Percentiles rank a stretch among this genome's conserved stretches.
These are phyloP conservation scores for Oreortyx pictus DNA, from an alignment of 2,797 vertebrate species.

Conservation along the genomic window DNA sequence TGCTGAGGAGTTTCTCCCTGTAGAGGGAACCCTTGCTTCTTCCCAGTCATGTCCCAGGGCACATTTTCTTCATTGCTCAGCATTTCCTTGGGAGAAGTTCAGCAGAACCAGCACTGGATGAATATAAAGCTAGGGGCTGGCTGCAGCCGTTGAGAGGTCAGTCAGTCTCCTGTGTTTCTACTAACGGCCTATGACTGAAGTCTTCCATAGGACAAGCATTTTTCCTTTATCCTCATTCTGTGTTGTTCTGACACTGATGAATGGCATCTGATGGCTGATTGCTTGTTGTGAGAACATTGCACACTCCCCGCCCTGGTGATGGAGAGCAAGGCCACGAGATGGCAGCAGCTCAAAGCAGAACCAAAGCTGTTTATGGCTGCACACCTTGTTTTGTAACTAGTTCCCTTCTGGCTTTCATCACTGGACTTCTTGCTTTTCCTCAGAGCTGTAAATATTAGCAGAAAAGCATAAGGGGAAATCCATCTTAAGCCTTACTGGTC, in stretches of 20 bases:
- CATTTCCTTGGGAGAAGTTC: background rate
- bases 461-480: background rate
- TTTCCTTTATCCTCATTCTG: background rate
- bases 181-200: background rate
- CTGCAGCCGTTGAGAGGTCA: accelerated
- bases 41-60: background rate
- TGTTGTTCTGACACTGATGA: background rate
- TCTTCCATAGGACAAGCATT: background rate
- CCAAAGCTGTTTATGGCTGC: background rate
- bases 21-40: background rate
- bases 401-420: background rate
- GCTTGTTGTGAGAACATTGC: accelerated
- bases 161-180: background rate
- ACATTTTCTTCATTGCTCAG: background rate
- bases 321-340: slow-evolving; percentile 48
- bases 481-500: background rate
- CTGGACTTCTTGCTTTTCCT: background rate
- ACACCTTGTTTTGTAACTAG: background rate
- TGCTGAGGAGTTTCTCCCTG: background rate
- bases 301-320: background rate
- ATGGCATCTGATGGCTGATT: accelerated
- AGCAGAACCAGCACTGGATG: background rate
- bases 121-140: background rate
- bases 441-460: slow-evolving; percentile 28
- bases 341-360: slow-evolving; percentile 54